These are phyloP conservation scores for Sesia apiformis DNA, from an alignment of 2,888 invertebrate genomes.

Conservation along the genomic window DNA sequence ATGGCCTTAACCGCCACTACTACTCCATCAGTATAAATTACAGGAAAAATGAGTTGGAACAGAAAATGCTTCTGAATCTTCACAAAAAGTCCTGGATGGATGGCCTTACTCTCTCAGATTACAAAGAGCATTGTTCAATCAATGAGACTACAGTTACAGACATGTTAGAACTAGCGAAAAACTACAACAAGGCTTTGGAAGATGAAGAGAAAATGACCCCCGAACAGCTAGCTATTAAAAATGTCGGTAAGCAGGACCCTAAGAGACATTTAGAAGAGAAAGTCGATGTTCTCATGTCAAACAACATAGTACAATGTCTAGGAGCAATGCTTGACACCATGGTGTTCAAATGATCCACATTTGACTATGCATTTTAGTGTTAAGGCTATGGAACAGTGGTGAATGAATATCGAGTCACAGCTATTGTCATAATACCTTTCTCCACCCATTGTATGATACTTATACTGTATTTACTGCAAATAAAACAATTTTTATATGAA, in stretches of 20 bases:
- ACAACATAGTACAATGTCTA: slow-evolving; percentile 97
- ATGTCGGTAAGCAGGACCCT: slow-evolving; percentile 99
- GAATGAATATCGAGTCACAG: slow-evolving; percentile 40
- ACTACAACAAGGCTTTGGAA: slow-evolving; percentile 97
- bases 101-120: slow-evolving; percentile 92
- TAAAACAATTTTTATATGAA: slow-evolving; percentile 41
- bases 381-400: slow-evolving; percentile 38
- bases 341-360: slow-evolving; percentile 64
- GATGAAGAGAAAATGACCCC: slow-evolving; percentile 99
- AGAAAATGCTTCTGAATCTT: slow-evolving; percentile 98
- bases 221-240: slow-evolving; percentile 98
- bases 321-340: slow-evolving; percentile 94
- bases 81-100: slow-evolving; percentile 99
- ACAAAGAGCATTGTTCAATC: slow-evolving; percentile 92
- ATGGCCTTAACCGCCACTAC: slow-evolving; percentile 98
- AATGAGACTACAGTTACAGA: slow-evolving; percentile 96
- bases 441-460: slow-evolving; percentile 44
- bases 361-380: slow-evolving; percentile 9
- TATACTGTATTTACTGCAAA: slow-evolving; percentile 41
- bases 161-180: slow-evolving; percentile 97
- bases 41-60: slow-evolving; percentile 98
- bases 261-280: slow-evolving; percentile 99
- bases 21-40: slow-evolving; percentile 99
- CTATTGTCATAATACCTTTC: slow-evolving; percentile 18
- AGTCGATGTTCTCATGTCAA: slow-evolving; percentile 96